Evolutionary conservation across 2,888 invertebrate species (phyloP), one percentile per base, ranked within the genome.

Genomic region (Pseudococcus viburni): DNA sequence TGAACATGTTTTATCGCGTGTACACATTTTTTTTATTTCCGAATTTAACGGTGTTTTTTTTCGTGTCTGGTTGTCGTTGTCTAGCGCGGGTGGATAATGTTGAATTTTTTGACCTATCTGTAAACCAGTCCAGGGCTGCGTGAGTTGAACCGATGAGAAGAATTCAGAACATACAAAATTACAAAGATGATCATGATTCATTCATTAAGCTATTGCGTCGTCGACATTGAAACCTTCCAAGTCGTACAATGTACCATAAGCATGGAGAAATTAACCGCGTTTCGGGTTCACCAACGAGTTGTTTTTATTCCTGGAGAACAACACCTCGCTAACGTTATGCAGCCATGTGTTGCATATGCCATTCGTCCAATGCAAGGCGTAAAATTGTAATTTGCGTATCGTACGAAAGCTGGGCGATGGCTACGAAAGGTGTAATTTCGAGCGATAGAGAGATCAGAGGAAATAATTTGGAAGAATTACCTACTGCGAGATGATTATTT

Each of bases 401-500:
- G 11, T 59, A 59, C 26, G 26, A 33, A 33, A 33, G 26, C 26
- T 15, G 22, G 7, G 3, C 39, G 17, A 15, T n/a, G 59, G 59
- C 55, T 26, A 15, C 26, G 26, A 33, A 33, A 33, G 26, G 26
- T 33, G 33, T 84, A 51, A 55, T 59, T 33, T 39, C 15, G 7
- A 85, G 59, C 42, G 42, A 80, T 80, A 80, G 42, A 80, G 77
- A 80, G 80, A 80, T 46, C 42, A n/a, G n/a, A 39, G 80, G 80
- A 80, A 80, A 84, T 55, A 84, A 84, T 55, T 51, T 42, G n/a
- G 22, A 84, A 48, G 22, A 84, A 33, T 39, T 26, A 85, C 26
- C 85, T 15, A n/a, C 19, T 22, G 59, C 22, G 39, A 8, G 9
- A 55, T 85, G 59, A 55, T 64, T 11, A 59, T 85, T 85, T 33